Percentiles rank a stretch among this genome's conserved stretches.
Conservation (phyloP, 2,113 vertebrate species). For the Poeciliopsis retropinna region DNA sequence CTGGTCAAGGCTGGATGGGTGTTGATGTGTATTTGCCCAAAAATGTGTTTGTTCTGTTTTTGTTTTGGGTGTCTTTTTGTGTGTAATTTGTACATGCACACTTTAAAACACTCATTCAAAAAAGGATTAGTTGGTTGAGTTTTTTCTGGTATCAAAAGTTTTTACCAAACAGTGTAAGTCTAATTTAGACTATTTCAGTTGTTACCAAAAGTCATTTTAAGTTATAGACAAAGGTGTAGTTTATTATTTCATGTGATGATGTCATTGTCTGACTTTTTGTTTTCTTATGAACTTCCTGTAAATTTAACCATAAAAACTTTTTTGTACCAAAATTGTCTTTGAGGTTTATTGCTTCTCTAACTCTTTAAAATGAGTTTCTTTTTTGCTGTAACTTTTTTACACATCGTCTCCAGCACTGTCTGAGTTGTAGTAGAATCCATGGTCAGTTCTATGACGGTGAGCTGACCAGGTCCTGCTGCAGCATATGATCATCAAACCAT, state of each 20-base stretch:
- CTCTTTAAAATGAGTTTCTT: not conserved
- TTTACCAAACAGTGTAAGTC: not conserved
- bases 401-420: no score
- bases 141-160: not conserved
- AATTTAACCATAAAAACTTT: slow-evolving; percentile 73
- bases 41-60: slow-evolving; percentile 12
- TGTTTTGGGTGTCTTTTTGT: not conserved
- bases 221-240: slow-evolving; percentile 19
- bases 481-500: not conserved
- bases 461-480: not conserved
- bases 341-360: not conserved
- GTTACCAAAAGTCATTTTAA: slow-evolving; percentile 13
- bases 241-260: slow-evolving; percentile 18
- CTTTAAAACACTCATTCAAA: not conserved
- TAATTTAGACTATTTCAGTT: not conserved
- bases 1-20: not conserved
- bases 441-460: not conserved
- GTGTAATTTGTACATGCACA: slow-evolving; percentile 7
- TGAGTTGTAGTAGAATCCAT: not conserved
- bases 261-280: slow-evolving; percentile 39
- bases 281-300: slow-evolving; percentile 58
- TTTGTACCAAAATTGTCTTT: slow-evolving; percentile 48
- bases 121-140: not conserved
- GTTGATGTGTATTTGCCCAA: slow-evolving; percentile 1
- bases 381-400: not conserved